Evolutionary conservation across 2,888 invertebrate species (phyloP).

Genomic region (Leucoma salicis): DNA sequence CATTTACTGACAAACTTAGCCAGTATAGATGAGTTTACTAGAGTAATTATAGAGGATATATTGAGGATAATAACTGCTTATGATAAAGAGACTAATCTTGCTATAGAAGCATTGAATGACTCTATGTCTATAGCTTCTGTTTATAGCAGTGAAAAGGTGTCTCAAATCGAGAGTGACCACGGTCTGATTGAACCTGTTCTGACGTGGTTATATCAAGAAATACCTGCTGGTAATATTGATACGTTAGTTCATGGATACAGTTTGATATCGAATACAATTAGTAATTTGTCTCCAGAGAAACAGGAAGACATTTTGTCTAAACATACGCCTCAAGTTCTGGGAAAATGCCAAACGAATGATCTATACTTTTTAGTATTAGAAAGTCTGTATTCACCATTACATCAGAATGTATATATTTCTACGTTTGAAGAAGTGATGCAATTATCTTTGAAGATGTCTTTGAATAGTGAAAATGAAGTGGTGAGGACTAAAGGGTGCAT

Average conservation of each 20-base stretch:
- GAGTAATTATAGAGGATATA: slow-evolving; percentile 69
- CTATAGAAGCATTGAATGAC: slow-evolving; percentile 58
- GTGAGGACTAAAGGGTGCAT: slow-evolving; percentile 68
- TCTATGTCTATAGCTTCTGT: slow-evolving; percentile 58
- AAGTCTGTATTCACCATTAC: slow-evolving; percentile 76
- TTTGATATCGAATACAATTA: slow-evolving; percentile 61
- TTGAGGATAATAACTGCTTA: slow-evolving; percentile 52
- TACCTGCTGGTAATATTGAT: slow-evolving; percentile 42
- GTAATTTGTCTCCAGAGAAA: slow-evolving; percentile 55
- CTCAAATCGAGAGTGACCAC: slow-evolving; percentile 70
- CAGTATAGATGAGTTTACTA: slow-evolving; percentile 72
- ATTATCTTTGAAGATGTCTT: slow-evolving; percentile 55
- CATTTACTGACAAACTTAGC: slow-evolving; percentile 71
- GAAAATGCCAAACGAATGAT: slow-evolving; percentile 49
- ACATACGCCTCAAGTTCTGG: slow-evolving; percentile 50
- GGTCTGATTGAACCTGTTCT: slow-evolving; percentile 64
- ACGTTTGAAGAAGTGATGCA: slow-evolving; percentile 56
- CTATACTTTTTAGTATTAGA: slow-evolving; percentile 68
- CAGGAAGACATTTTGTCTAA: slow-evolving; percentile 50
- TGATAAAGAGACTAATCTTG: slow-evolving; percentile 50
- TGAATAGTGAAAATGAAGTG: slow-evolving; percentile 51
- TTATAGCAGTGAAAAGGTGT: slow-evolving; percentile 57
- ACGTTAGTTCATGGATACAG: slow-evolving; percentile 50
- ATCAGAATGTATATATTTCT: slow-evolving; percentile 55
- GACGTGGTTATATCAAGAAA: slow-evolving; percentile 57